Evolutionary conservation across 2,113 vertebrate genomes (phyloP).

Genomic region (Hiodon alosoides): DNA sequence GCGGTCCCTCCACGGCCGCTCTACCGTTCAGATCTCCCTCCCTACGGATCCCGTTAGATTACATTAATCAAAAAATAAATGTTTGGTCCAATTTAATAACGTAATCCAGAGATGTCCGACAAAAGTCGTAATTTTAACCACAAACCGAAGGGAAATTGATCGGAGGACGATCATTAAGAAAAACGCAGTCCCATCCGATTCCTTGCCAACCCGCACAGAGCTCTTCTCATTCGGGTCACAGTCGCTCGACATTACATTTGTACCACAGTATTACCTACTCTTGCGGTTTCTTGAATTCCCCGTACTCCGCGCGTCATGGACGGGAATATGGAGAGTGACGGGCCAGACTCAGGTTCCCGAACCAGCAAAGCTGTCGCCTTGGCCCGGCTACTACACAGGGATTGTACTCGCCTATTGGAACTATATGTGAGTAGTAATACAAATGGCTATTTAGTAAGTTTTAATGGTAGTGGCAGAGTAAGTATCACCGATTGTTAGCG

Average conservation of each 20-base stretch:
- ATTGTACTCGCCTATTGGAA: conserved; percentile 53
- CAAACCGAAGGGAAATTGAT: not conserved
- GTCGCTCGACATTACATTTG: no score
- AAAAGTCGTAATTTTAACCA: not conserved
- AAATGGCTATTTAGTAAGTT: not conserved
- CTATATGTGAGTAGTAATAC: conserved; percentile 58
- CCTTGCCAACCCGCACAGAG: not conserved
- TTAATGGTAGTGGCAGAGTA: not conserved
- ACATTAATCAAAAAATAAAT: not conserved
- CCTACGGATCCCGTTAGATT: conserved; percentile 18
- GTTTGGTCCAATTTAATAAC: not conserved
- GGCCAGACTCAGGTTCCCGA: conserved; percentile 37
- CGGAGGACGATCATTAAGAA: no score
- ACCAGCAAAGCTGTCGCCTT: conserved; percentile 50
- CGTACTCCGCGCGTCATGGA: conserved; percentile 23
- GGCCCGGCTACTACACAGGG: conserved; percentile 55
- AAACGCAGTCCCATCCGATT: no score
- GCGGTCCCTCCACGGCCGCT: not conserved
- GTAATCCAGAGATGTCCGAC: not conserved
- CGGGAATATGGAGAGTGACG: conserved; percentile 41
- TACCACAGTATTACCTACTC: not conserved
- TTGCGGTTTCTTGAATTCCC: not conserved
- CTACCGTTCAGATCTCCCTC: not conserved
- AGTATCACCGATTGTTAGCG: not conserved
- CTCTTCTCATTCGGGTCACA: not conserved